Base-by-base conservation (phyloP, 2,888 invertebrate genomes). In the Philereme transversata region DNA sequence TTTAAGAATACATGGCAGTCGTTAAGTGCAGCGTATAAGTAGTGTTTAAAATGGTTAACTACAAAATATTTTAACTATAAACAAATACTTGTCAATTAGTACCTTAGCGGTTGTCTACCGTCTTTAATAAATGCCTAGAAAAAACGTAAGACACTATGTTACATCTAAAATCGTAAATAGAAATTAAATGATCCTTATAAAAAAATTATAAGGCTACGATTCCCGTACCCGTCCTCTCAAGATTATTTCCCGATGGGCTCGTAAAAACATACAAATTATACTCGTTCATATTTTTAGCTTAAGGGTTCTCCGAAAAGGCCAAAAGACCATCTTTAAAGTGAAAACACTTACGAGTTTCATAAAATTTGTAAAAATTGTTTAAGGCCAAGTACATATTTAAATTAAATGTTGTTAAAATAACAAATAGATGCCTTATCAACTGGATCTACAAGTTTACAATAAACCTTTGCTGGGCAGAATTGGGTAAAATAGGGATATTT, bases 231-330 rank as follows among this genome's bases (percentile, higher is more conserved):
- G 60, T 58, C 55, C 58, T 60, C 57, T 67, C 68, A 67, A 60
- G 64, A 70, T 70, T 71, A 78, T 75, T 77, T 77, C 76, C 73
- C 74, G 47, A 8, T 65, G 64, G 73, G 64, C 64, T 65, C 62
- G 58, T 71, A 69, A 74, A 22, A 75, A 70, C 65, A 61, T 67
- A 69, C 59, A 61, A 59, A 58, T 66, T 69, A 61, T 60, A 54
- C 50, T 53, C 62, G 57, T 57, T 64, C 65, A 60, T 60, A 58
- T 64, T 68, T 68, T 60, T 51, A 60, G 54, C 54, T 41, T 56
- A 41, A 51, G 56, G 44, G 46, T 62, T 59, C 51, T 53, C 54
- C 44, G 44, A 8, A 51, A 44, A 57, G 46, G 36, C 41, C 51
- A 8, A 51, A 44, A 57, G 46, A 34, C 41, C 51, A 48, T 61